Evolutionary conservation across 2,888 invertebrate species (phyloP).

Genomic region (Orthosia cruda): DNA sequence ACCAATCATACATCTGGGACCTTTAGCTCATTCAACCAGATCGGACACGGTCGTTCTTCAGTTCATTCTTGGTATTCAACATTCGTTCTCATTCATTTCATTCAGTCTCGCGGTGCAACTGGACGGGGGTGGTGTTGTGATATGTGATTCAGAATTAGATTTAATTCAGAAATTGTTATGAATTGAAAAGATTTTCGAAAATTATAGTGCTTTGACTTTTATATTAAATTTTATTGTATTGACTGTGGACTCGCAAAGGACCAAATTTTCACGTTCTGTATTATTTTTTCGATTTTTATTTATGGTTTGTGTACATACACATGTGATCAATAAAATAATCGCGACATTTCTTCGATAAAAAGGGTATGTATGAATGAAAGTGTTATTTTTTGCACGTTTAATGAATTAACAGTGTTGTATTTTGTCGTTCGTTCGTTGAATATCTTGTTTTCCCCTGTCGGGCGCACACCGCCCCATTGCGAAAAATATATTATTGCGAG

Average conservation of each 20-base stretch:
- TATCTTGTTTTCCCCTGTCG: conserved; percentile 76
- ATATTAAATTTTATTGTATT: conserved; percentile 23
- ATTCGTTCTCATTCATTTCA: conserved; percentile 55
- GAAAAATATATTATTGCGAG: conserved; percentile 81
- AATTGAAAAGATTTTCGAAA: conserved; percentile 68
- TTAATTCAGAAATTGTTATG: conserved; percentile 72
- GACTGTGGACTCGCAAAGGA: conserved; percentile 24
- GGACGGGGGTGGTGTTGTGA: conserved; percentile 67
- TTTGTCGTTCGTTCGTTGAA: conserved; percentile 54
- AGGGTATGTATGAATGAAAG: conserved; percentile 88
- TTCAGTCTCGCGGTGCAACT: conserved; percentile 76
- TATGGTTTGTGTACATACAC: conserved; percentile 83
- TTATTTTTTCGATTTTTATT: conserved; percentile 66
- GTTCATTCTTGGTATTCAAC: conserved; percentile 33
- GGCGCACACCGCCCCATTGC: conserved; percentile 80
- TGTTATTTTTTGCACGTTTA: conserved; percentile 58
- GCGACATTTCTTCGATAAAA: conserved; percentile 76
- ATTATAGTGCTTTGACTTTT: conserved; percentile 47
- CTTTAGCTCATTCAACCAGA: conserved; percentile 61
- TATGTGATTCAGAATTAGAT: conserved; percentile 67
- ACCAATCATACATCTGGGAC: conserved; percentile 55
- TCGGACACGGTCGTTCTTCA: conserved; percentile 41
- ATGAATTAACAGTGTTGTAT: conserved; percentile 50
- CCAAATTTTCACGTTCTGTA: conserved; percentile 13
- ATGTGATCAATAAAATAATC: conserved; percentile 87